phyloP scores from a whole-genome alignment of 2,113 vertebrate genomes.

The Odocoileus hemionus region DNA sequence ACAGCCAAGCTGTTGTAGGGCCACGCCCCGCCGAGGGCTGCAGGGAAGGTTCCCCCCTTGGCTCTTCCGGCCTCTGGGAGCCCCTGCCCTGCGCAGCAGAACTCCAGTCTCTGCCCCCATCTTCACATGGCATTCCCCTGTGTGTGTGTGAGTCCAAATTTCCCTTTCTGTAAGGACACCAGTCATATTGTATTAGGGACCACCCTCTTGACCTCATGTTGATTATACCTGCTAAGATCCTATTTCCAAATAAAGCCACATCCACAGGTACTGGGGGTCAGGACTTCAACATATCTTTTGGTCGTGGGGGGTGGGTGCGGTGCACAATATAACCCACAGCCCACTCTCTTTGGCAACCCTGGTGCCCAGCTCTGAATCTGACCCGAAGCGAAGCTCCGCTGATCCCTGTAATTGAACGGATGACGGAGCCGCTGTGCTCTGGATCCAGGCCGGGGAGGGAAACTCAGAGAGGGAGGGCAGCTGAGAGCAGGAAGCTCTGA shows the following conservation, averaged over 20 bases:
- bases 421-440: not conserved
- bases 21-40: not conserved
- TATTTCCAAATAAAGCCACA: not conserved
- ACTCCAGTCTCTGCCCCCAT: not conserved
- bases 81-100: not conserved
- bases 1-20: not conserved
- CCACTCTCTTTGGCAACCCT: not conserved
- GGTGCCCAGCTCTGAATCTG: not conserved
- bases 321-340: not conserved
- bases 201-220: not conserved
- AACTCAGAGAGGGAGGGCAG: not conserved
- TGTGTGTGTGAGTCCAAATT: not conserved
- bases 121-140: not conserved
- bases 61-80: not conserved
- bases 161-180: not conserved
- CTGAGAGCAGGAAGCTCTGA: not conserved
- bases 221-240: not conserved
- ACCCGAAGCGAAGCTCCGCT: not conserved
- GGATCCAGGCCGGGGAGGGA: not conserved
- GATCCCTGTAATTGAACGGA: not conserved
- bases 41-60: not conserved
- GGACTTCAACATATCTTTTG: not conserved
- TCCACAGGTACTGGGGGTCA: not conserved
- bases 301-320: accelerated
- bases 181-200: not conserved